Evolutionary conservation across 2,797 vertebrate species (phyloP), one percentile per base, ranked within the genome.

Genomic region (Oreochromis mossambicus): DNA sequence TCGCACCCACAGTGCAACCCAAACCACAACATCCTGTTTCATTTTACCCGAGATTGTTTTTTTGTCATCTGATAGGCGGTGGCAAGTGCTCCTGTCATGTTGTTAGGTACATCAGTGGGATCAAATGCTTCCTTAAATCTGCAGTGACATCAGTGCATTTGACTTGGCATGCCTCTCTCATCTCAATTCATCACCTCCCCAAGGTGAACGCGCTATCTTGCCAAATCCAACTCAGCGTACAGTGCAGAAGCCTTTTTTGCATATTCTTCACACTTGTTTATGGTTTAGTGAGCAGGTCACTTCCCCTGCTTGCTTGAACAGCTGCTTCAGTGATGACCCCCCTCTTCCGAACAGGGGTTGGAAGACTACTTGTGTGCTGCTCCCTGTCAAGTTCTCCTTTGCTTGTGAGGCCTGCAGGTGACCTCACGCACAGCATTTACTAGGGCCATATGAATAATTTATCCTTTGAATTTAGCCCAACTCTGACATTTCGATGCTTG

Each of bases 231-330:
- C 79, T 87, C 86, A 7, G 75, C 77, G 80, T 91, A 87, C 79
- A 76, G 61, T 46, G 75, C 87, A 75, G 84, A 87, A 83, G 82
- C 61, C 84, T 95, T 93, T 95, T 94, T 94, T 96, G 94, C 95
- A 96, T 96, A 96, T 95, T 95, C 91, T 80, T 91, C 94, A 92
- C 88, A 92, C 91, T 96, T 95, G 92, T 96, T 96, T 96, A 96
- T 95, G 96, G 96, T 97, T 97, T 96, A 95, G 93, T 96, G 96
- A 96, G 89, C 96, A 97, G 96, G 96, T 96, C 96, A 96, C 92
- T 96, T 95, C 89, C 90, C 92, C 93, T 92, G 87, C 93, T 95
- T 96, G 95, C 96, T 95, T 95, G 90, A 96, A 95, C 95, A 96
- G 95, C 95, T 97, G 97, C 96, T 96, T 92, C 88, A 82, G 92